Base-by-base conservation (phyloP, 2,797 vertebrate species). In the Sebastiscus albofasciatus region DNA sequence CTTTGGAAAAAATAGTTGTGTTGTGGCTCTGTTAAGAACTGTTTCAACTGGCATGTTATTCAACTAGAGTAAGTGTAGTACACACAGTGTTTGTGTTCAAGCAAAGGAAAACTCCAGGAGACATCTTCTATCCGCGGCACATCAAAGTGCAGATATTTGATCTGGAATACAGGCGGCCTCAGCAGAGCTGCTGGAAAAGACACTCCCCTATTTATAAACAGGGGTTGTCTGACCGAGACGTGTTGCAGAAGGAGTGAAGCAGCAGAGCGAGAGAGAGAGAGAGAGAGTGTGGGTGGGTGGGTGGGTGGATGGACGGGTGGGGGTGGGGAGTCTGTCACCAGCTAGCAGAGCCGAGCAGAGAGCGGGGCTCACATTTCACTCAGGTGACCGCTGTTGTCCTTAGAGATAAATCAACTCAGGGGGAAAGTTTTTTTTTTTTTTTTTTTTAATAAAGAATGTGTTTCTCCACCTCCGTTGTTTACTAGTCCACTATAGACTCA, bases 121-220 rank as follows among this genome's bases (percentile, higher is more conserved):
- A 89, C 78, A 31, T 90, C 81, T 87, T 91, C 82, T 84, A 81
- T 77, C 69, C 75, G 11, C 80, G 14, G 24, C 70, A 89, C 90
- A 93, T 94, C 91, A 94, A 93, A 94, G 91, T 86, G 79, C 54
- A 88, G 92, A 93, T 82, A 94, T 85, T 90, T 52, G 87, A 93
- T 95, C 90, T 87, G 89, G 82, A 92, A 88, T 87, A 86, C 90
- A 92, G 89, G 87, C 88, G 52, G 91, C 88, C 88, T 89, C 79
- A 39, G 90, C 91, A 80, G 85, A 89, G 82, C 89, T 86, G 86
- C 89, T 92, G 89, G 89, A 92, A 90, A 91, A 93, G 89, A 93
- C 89, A 85, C 91, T 92, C 92, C 91, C 92, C 94, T 95, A 95
- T 96, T 95, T 95, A 94, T 95, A 95, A 95, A 93, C 89, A 77